phyloP scores from a whole-genome alignment of 2,888 invertebrate species.

The Marronus borbonicus region DNA sequence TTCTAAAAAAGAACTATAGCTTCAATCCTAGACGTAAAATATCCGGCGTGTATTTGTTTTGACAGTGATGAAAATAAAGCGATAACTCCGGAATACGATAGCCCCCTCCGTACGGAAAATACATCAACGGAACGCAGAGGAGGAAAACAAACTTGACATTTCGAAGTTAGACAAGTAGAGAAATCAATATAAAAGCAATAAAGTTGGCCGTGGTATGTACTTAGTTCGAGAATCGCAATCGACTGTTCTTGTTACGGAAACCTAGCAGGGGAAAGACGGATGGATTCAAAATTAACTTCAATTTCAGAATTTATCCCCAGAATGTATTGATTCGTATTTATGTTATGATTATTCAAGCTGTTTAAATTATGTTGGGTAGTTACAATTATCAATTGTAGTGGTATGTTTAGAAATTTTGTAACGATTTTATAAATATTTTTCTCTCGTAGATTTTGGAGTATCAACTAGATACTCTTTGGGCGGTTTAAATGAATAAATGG shows the following conservation, averaged over 20 bases:
- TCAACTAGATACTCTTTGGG: too few species aligned
- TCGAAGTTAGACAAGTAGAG: conserved; percentile 27
- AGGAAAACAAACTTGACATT: conserved; percentile 37
- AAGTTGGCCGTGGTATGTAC: conserved; percentile 20
- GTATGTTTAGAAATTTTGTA: too few species aligned
- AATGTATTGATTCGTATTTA: too few species aligned
- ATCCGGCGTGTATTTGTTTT: conserved; percentile 10
- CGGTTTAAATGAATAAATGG: too few species aligned
- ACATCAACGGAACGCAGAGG: not conserved
- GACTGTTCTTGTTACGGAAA: conserved; percentile 18
- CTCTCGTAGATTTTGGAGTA: too few species aligned
- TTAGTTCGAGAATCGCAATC: conserved; percentile 42
- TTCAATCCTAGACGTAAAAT: conserved; percentile 16
- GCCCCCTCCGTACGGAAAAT: not conserved
- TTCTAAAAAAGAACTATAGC: not conserved
- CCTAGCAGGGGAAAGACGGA: not conserved
- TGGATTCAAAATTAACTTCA: not conserved
- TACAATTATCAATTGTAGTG: too few species aligned
- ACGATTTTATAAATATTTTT: too few species aligned
- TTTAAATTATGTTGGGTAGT: too few species aligned
- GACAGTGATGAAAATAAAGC: conserved; percentile 20
- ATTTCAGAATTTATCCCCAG: not conserved
- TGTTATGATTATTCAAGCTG: too few species aligned
- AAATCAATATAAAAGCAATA: conserved; percentile 44
- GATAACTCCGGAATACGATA: conserved; percentile 4